These are phyloP conservation scores for Rhinogobius similis DNA, from an alignment of 2,113 vertebrate genomes.

Conservation along the genomic window DNA sequence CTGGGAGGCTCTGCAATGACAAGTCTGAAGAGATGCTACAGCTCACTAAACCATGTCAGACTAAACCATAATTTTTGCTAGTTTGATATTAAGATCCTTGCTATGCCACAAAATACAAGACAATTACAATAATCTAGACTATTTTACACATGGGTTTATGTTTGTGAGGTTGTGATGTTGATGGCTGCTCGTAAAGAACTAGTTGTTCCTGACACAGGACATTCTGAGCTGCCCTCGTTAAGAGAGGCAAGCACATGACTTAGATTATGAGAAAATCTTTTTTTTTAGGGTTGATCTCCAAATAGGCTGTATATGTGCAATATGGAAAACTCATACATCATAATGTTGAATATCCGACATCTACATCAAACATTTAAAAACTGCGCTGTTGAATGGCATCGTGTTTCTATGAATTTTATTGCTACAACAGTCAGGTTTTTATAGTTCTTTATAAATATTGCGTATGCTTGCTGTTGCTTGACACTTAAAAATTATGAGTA, in stretches of 20 bases:
- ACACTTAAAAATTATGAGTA: background rate
- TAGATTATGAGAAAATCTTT: constrained; percentile 1
- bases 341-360: background rate
- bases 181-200: background rate
- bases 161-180: background rate
- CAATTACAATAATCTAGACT: background rate
- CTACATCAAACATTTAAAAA: background rate
- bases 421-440: constrained; percentile 19
- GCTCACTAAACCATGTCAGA: background rate
- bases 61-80: background rate
- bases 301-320: background rate
- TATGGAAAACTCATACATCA: background rate
- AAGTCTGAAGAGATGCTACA: constrained; percentile 15
- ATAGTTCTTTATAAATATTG: background rate
- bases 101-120: background rate
- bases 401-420: constrained; percentile 23
- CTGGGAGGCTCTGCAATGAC: constrained; percentile 32
- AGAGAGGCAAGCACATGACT: background rate
- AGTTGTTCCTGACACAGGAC: background rate
- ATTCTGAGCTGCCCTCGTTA: constrained; percentile 5
- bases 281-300: background rate
- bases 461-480: background rate
- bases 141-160: background rate
- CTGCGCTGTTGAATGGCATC: background rate
- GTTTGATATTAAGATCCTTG: background rate